Evolutionary conservation across 2,888 invertebrate species (phyloP), one percentile per base, ranked within the genome.

Genomic region (Mythimna pallens): DNA sequence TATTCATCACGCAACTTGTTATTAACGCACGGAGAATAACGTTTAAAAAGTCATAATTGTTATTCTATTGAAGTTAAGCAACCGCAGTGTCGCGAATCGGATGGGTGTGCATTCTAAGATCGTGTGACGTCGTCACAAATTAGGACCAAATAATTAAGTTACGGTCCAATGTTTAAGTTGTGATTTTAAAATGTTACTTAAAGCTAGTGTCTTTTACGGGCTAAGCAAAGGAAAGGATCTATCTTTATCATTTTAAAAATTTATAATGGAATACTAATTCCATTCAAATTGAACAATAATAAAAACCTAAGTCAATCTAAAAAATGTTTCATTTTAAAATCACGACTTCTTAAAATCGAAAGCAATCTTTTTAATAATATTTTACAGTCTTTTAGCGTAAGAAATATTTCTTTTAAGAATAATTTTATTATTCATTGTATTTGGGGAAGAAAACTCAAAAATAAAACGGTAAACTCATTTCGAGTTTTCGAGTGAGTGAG

Each of bases 101-200:
- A 80, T 83, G 65, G 74, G 77, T 67, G 59, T 61, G 61, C 78
- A 67, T 40, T 75, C 68, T 64, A 70, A 73, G 84, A 78, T 78
- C 85, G 85, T 77, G 75, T 57, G 34, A 61, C 61, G 3, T 74
- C 63, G 85, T 86, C 85, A 86, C 85, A 86, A 85, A 85, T 76
- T 65, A 81, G 85, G 87, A 76, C 87, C 85, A 86, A 86, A 77
- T 82, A 73, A 6, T 70, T 82, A 78, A 77, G 69, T 70, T 50
- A 62, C 65, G 70, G 78, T 73, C 58, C 47, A 58, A 30, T 54
- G 4, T 57, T 64, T 34, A 14, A 73, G 34, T 69, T 71, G 84
- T 78, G 64, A 52, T 82, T 84, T 86, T 74, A 65, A 76, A n/a
- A 70, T 81, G 68, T 83, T 57, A 65, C 52, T 59, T 2, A 25